phyloP scores from a whole-genome alignment of 2,113 vertebrate species.

The Suncus etruscus region DNA sequence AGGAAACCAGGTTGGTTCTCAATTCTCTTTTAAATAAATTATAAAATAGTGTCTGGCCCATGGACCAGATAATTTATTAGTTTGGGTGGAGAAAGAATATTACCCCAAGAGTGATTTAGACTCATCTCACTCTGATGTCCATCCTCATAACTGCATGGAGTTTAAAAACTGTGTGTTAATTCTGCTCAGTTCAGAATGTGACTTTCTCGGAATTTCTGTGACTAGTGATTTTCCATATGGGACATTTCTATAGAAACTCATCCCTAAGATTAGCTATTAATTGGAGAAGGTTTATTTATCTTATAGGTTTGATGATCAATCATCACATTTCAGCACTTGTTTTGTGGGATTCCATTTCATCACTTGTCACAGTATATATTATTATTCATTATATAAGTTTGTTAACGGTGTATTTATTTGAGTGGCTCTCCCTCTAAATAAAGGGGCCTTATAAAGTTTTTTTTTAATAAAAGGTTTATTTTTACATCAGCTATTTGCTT shows the following conservation, averaged over 20 bases:
- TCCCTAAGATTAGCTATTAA: slow-evolving; percentile 81
- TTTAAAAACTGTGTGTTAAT: background rate
- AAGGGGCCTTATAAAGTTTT: slow-evolving; percentile 84
- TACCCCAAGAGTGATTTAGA: background rate
- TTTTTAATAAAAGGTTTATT: slow-evolving; percentile 87
- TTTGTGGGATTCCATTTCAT: slow-evolving; percentile 87
- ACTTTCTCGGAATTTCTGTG: slow-evolving; percentile 51
- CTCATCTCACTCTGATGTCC: background rate
- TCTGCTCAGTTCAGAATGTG: slow-evolving; percentile 51
- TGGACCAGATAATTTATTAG: slow-evolving; percentile 58
- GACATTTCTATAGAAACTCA: slow-evolving; percentile 75
- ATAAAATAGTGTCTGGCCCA: slow-evolving; percentile 63
- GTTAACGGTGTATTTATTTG: slow-evolving; percentile 89
- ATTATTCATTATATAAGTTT: slow-evolving; percentile 87
- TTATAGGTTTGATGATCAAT: slow-evolving; percentile 86
- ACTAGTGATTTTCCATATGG: slow-evolving; percentile 59
- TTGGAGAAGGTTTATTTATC: slow-evolving; percentile 85
- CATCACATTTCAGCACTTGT: slow-evolving; percentile 88
- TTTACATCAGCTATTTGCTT: slow-evolving; percentile 88
- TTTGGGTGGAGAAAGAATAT: slow-evolving; percentile 49
- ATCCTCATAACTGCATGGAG: background rate
- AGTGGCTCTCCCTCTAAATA: slow-evolving; percentile 88
- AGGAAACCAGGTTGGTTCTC: slow-evolving; percentile 73
- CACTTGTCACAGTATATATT: slow-evolving; percentile 87
- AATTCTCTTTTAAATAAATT: slow-evolving; percentile 56